Conservation (phyloP, 2,888 invertebrate genomes). For the Scaptomyza caliginosa region DNA sequence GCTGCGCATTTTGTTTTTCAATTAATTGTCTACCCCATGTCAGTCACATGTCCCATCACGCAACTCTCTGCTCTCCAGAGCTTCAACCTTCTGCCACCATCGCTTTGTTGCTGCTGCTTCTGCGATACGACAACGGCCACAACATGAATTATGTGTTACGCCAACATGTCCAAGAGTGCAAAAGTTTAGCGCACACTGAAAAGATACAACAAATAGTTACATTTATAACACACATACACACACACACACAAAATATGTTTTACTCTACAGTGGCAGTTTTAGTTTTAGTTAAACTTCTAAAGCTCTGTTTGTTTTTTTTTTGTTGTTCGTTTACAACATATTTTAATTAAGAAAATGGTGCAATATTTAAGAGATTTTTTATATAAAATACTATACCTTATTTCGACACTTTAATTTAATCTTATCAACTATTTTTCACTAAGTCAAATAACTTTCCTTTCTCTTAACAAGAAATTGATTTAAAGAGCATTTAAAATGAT, state of each 20-base stretch:
- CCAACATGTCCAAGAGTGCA: constrained; percentile 38
- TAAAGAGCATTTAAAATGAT: too few species aligned
- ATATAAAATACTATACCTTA: too few species aligned
- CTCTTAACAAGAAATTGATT: too few species aligned
- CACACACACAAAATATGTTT: background rate
- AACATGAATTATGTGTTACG: constrained; percentile 49
- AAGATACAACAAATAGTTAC: constrained; percentile 10
- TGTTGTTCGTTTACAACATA: too few species aligned
- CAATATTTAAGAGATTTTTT: too few species aligned
- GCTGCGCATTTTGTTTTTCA: constrained; percentile 56
- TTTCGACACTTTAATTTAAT: too few species aligned
- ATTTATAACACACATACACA: background rate
- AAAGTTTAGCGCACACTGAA: constrained; percentile 28
- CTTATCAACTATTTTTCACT: too few species aligned
- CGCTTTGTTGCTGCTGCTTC: background rate
- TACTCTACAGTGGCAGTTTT: background rate
- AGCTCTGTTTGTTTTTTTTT: too few species aligned
- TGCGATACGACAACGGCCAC: constrained; percentile 23
- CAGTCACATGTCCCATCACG: constrained; percentile 60
- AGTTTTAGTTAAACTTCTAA: background rate
- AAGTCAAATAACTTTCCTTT: too few species aligned
- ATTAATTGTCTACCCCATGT: constrained; percentile 76
- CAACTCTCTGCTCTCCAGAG: constrained; percentile 12
- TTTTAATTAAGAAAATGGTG: too few species aligned
- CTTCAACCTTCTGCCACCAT: background rate